Evolutionary conservation across 2,797 vertebrate species (phyloP).

Genomic region (Danio aesculapii): DNA sequence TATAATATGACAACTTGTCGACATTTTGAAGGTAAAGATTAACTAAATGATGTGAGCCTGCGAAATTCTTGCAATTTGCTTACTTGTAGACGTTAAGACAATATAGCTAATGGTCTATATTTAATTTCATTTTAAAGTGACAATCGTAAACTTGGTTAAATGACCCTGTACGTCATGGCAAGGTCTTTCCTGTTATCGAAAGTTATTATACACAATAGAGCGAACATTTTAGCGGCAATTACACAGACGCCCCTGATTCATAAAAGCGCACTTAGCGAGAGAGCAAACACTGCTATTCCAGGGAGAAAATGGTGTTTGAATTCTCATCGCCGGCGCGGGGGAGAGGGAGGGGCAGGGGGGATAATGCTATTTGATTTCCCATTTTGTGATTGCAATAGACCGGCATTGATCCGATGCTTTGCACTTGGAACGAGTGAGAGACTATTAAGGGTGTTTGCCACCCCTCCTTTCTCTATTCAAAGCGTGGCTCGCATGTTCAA

Average conservation of each 20-base stretch:
- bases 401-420: constrained; percentile 96
- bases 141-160: constrained; percentile 79
- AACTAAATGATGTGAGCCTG: constrained; percentile 45
- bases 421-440: constrained; percentile 91
- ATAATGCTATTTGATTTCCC: constrained; percentile 98
- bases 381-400: constrained; percentile 98
- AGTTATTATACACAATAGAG: constrained; percentile 84
- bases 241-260: constrained; percentile 89
- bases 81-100: constrained; percentile 36
- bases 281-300: constrained; percentile 92
- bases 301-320: constrained; percentile 89
- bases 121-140: constrained; percentile 74
- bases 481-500: constrained; percentile 90
- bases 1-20: constrained; percentile 30
- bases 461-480: constrained; percentile 83
- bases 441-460: constrained; percentile 96
- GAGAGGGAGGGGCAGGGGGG: constrained; percentile 69
- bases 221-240: constrained; percentile 92
- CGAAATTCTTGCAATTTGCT: constrained; percentile 23
- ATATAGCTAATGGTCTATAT: constrained; percentile 58
- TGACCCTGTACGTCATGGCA: constrained; percentile 68
- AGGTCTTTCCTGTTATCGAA: constrained; percentile 82
- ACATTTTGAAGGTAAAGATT: constrained; percentile 40
- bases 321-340: constrained; percentile 81
- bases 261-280: constrained; percentile 96